Conservation (phyloP, 2,113 vertebrate species). For the Vulpes lagopus region DNA sequence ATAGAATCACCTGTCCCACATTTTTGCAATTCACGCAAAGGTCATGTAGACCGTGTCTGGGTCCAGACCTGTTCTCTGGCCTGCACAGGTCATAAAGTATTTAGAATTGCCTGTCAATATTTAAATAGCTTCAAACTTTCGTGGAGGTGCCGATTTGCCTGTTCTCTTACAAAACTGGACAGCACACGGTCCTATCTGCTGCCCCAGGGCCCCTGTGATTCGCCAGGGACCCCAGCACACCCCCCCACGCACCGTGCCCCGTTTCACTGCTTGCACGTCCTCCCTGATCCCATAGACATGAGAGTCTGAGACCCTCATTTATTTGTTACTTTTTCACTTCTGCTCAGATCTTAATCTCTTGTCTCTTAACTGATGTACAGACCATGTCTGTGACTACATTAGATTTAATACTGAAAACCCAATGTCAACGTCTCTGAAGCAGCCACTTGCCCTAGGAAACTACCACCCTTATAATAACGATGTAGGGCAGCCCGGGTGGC, state of each 20-base stretch:
- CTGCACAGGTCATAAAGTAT: not conserved
- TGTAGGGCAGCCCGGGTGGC: too few species aligned
- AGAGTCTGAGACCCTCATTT: accelerated
- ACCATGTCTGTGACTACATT: accelerated
- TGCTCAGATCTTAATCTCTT: not conserved
- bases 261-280: accelerated
- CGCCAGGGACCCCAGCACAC: not conserved
- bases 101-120: not conserved
- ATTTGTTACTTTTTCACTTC: too few species aligned
- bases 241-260: accelerated
- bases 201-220: not conserved
- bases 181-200: accelerated
- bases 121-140: not conserved
- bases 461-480: not conserved
- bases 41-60: too few species aligned
- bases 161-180: not conserved
- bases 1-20: accelerated
- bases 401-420: too few species aligned
- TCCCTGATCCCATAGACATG: accelerated
- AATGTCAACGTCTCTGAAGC: not conserved
- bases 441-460: not conserved
- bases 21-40: too few species aligned
- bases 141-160: not conserved
- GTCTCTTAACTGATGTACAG: not conserved
- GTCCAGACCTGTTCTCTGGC: not conserved